Conservation (phyloP, 2,113 vertebrate genomes). For the Climacteris rufus region DNA sequence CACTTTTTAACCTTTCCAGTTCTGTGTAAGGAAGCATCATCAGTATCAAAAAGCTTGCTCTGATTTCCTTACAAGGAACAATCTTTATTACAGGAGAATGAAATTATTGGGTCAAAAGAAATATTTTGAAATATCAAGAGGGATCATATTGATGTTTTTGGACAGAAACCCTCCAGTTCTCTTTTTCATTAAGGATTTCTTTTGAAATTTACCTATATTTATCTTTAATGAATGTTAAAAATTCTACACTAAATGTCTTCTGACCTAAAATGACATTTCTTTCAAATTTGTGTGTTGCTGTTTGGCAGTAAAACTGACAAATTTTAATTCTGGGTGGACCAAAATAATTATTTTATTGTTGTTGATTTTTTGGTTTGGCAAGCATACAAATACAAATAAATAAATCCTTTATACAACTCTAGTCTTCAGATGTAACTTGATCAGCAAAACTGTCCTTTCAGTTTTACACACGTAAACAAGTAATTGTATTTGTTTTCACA, state of each 20-base stretch:
- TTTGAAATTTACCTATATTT: not conserved
- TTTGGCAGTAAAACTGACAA: constrained; percentile 7
- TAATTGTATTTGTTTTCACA: not conserved
- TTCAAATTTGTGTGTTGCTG: not conserved
- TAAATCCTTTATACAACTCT: not conserved
- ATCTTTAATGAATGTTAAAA: not conserved
- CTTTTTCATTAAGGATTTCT: not conserved
- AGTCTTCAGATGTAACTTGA: not conserved
- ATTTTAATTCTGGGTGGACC: constrained; percentile 24
- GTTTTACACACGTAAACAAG: not conserved
- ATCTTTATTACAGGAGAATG: not conserved
- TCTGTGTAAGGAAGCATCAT: not conserved
- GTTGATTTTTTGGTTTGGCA: not conserved
- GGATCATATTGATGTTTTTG: not conserved
- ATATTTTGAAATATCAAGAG: not conserved
- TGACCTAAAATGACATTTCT: constrained; percentile 20
- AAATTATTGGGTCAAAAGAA: not conserved
- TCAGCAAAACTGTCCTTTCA: not conserved
- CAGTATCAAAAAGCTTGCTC: not conserved
- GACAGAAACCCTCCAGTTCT: not conserved
- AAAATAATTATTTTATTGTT: constrained; percentile 11
- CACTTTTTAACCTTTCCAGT: not conserved
- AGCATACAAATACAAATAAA: not conserved
- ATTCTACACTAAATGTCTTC: not conserved
- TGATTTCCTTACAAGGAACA: not conserved